Conservation (phyloP, 2,888 invertebrate genomes). For the Eilema depressum region DNA sequence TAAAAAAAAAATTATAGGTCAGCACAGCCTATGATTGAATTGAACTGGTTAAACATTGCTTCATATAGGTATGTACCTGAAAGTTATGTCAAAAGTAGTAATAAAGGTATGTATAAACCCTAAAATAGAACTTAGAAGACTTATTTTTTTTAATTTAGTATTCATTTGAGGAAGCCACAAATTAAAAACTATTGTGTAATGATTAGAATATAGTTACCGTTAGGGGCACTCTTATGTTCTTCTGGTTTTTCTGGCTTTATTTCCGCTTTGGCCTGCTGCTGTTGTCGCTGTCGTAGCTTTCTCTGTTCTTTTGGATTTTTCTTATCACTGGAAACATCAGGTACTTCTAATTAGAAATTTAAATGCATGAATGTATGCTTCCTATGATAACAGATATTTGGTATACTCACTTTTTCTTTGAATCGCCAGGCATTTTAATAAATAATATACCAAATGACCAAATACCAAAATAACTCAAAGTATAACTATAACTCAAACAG, state of each 20-base stretch:
- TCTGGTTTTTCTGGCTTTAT: constrained; percentile 56
- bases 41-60: no score
- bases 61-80: no score
- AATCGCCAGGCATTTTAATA: constrained; percentile 68
- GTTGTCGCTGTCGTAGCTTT: constrained; percentile 64
- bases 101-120: no score
- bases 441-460: constrained; percentile 3
- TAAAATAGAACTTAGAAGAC: not conserved
- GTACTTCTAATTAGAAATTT: not conserved
- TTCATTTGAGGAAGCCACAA: no score
- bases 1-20: no score
- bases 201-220: constrained; percentile 42
- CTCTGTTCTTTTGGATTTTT: constrained; percentile 77
- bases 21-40: no score
- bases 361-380: not conserved
- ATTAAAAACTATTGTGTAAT: no score
- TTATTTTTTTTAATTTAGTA: no score
- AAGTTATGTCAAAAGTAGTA: no score
- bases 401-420: constrained; percentile 70
- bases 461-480: not conserved
- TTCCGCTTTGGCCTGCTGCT: constrained; percentile 53
- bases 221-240: constrained; percentile 52
- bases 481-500: constrained; percentile 7
- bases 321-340: constrained; percentile 68
- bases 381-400: not conserved